Evolutionary conservation across 1,140 invertebrate species (phyloP).

Genomic region (Chelonus insularis): DNA sequence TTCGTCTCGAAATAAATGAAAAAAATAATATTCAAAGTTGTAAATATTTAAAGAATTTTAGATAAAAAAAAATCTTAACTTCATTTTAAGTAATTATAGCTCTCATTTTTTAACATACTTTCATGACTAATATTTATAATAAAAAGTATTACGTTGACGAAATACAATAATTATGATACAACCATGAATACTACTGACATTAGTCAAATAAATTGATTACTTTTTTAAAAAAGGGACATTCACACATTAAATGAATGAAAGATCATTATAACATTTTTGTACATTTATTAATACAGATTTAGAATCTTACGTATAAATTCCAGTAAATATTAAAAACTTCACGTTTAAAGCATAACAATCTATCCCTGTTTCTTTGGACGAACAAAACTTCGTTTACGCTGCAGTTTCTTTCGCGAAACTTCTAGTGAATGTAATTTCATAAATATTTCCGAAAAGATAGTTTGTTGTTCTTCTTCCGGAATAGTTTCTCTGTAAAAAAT

Average conservation of each 20-base stretch:
- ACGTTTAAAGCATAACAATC: constrained; percentile 29
- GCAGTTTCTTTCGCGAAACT: constrained; percentile 67
- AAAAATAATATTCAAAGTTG: not conserved
- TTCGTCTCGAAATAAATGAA: not conserved
- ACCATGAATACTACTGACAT: too few species aligned
- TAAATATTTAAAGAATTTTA: not conserved
- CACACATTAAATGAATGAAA: too few species aligned
- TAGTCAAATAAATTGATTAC: too few species aligned
- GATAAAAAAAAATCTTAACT: not conserved
- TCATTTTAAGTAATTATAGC: not conserved
- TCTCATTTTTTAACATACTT: not conserved
- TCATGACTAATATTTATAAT: not conserved
- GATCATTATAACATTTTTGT: too few species aligned
- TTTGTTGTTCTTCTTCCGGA: constrained; percentile 82
- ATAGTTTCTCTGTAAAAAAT: constrained; percentile 72
- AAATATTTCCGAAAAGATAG: constrained; percentile 84
- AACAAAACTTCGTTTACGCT: constrained; percentile 68
- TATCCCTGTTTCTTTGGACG: constrained; percentile 67
- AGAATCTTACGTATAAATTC: too few species aligned
- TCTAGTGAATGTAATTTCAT: constrained; percentile 74
- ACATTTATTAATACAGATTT: too few species aligned
- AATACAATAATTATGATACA: too few species aligned
- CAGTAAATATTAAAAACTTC: constrained; percentile 9
- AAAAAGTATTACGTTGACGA: too few species aligned
- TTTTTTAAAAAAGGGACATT: too few species aligned